Percentiles rank a stretch among this genome's conserved stretches.
Evolutionary conservation across 2,113 vertebrate species (phyloP).

Genomic region (Oncorhynchus gorbuscha): DNA sequence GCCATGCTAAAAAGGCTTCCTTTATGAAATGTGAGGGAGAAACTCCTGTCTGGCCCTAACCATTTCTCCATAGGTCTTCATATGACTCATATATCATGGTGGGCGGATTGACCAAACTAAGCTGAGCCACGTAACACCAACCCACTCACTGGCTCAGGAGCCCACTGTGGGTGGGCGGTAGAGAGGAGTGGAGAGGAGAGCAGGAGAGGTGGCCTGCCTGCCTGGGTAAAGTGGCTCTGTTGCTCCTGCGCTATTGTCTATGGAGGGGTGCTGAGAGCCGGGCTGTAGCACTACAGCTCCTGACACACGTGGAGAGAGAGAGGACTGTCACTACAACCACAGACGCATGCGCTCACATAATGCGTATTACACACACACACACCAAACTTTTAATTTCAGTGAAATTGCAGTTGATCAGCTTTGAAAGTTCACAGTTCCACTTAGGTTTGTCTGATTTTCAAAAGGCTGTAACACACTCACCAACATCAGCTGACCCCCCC

Average conservation of each 20-base stretch:
- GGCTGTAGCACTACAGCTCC: conserved; percentile 82
- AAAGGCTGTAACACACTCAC: neutral
- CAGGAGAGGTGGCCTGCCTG: conserved; percentile 65
- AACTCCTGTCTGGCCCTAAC: neutral
- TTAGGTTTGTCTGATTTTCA: neutral
- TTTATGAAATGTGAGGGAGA: neutral
- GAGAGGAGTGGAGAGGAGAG: conserved; percentile 29
- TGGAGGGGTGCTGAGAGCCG: conserved; percentile 86
- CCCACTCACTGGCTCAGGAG: neutral
- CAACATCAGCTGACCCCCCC: neutral
- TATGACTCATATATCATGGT: neutral
- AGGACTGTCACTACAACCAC: conserved; percentile 30
- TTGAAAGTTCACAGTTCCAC: neutral
- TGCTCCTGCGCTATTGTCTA: conserved; percentile 96
- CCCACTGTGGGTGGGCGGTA: neutral
- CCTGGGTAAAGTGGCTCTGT: conserved; percentile 58
- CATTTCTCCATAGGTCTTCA: neutral
- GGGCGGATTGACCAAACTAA: neutral
- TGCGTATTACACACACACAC: neutral
- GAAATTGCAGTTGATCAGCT: neutral
- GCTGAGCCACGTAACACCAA: neutral
- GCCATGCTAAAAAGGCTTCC: neutral
- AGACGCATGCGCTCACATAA: neutral
- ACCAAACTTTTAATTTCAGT: too few species aligned
- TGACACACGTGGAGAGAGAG: conserved; percentile 53